Conservation (phyloP, 2,888 invertebrate species). For the Sphaerophoria rueppellii region DNA sequence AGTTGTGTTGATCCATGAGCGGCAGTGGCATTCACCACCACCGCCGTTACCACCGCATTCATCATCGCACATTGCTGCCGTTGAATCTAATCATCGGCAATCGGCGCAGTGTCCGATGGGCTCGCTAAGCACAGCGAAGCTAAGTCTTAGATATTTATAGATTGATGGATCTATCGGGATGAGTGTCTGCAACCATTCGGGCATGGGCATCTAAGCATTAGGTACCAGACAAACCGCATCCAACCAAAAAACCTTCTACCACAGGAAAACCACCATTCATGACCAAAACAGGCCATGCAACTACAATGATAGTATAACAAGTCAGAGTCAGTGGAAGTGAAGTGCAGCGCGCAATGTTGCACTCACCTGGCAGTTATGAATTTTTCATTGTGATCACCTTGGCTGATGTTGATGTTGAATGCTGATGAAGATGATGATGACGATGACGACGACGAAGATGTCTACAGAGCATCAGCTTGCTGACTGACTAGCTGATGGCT, state of each 20-base stretch:
- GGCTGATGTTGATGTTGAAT: conserved; percentile 34
- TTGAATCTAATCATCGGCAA: conserved; percentile 43
- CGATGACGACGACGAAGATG: background rate
- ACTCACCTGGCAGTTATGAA: conserved; percentile 64
- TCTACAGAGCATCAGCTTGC: background rate
- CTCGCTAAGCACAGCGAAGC: conserved; percentile 8
- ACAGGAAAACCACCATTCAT: conserved; percentile 21
- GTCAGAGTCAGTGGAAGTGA: conserved; percentile 19
- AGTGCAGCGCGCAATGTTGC: conserved; percentile 7
- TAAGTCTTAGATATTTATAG: conserved; percentile 64
- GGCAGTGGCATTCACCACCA: conserved; percentile 19
- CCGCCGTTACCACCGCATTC: conserved; percentile 53
- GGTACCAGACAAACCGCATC: conserved; percentile 20
- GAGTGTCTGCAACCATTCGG: conserved; percentile 40
- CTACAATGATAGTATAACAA: background rate
- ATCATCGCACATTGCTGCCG: conserved; percentile 51
- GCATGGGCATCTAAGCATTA: conserved; percentile 44
- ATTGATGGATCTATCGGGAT: conserved; percentile 65
- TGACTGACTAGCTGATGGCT: conserved; percentile 23
- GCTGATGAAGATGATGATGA: conserved; percentile 18
- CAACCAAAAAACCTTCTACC: conserved; percentile 23
- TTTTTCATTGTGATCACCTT: conserved; percentile 64
- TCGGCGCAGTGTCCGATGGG: conserved; percentile 14
- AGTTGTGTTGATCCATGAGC: conserved; percentile 68
- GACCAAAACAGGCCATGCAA: conserved; percentile 7